Percentiles rank a stretch among this genome's conserved stretches.
phyloP scores from a whole-genome alignment of 2,113 vertebrate species.

The Pituophis catenifer region DNA sequence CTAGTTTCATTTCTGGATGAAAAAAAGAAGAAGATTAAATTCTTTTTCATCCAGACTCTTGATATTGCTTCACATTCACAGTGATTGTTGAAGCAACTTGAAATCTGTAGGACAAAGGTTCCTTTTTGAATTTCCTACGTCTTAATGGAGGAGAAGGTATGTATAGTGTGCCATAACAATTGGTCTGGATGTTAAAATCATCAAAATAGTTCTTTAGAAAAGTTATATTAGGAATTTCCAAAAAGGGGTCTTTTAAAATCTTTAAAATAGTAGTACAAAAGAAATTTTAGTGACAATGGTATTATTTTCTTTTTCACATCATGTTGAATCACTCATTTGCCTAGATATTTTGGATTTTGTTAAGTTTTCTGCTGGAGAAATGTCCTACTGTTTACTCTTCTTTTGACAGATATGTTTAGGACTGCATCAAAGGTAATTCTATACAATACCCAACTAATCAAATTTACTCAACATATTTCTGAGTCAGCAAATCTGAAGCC shows the following conservation, averaged over 20 bases:
- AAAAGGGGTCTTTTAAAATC: background rate
- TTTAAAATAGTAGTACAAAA: background rate
- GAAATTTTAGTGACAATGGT: background rate
- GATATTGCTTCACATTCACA: background rate
- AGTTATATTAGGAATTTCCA: background rate
- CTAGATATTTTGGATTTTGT: background rate
- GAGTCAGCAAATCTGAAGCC: background rate
- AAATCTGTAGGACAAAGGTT: background rate
- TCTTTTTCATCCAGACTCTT: background rate
- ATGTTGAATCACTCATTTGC: background rate
- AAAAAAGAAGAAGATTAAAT: background rate
- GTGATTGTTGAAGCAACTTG: background rate
- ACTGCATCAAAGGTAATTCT: background rate
- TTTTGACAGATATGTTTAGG: background rate
- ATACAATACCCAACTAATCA: background rate
- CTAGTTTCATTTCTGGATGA: background rate
- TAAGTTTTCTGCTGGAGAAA: background rate
- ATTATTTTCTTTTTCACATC: background rate
- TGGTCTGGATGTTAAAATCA: background rate
- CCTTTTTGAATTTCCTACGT: background rate
- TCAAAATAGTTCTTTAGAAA: background rate
- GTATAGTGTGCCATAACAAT: background rate
- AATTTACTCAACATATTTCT: background rate
- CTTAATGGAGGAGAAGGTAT: background rate
- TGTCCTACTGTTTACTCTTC: background rate